Conservation (phyloP, 2,888 invertebrate species). For the Allygus modestus region DNA sequence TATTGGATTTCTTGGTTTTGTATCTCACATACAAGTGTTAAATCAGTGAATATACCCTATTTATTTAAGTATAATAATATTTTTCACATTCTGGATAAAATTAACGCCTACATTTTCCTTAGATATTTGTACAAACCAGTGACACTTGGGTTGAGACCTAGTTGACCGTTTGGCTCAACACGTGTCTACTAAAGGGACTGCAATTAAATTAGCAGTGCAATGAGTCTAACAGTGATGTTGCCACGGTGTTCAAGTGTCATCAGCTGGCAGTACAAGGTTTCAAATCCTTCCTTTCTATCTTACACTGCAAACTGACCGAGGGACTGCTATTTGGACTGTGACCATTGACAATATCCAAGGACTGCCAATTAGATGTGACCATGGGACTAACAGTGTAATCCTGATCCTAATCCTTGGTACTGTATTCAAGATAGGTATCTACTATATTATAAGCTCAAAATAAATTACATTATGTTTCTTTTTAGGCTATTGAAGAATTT, state of each 20-base stretch:
- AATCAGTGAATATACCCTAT: no score
- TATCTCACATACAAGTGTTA: no score
- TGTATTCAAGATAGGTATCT: no score
- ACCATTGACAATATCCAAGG: not conserved
- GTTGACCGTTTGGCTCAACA: slow-evolving; percentile 7
- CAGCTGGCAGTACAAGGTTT: not conserved
- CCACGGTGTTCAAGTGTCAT: not conserved
- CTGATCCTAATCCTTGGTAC: not conserved
- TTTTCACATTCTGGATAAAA: no score
- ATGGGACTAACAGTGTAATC: not conserved
- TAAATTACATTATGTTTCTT: no score
- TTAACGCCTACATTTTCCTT: no score
- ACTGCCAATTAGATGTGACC: slow-evolving; percentile 9
- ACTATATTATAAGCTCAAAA: no score
- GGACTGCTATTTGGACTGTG: not conserved
- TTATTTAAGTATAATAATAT: no score
- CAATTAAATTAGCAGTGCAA: slow-evolving; percentile 1
- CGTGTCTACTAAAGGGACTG: not conserved
- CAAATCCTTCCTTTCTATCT: no score
- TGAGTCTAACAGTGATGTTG: slow-evolving; percentile 18
- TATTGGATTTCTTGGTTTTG: no score
- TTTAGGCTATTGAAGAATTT: no score
- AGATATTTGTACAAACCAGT: not conserved
- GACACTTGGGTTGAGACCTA: not conserved
- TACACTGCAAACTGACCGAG: no score